Evolutionary conservation across 1,140 invertebrate genomes (phyloP).

Genomic region (Drosophila kepulauana): DNA sequence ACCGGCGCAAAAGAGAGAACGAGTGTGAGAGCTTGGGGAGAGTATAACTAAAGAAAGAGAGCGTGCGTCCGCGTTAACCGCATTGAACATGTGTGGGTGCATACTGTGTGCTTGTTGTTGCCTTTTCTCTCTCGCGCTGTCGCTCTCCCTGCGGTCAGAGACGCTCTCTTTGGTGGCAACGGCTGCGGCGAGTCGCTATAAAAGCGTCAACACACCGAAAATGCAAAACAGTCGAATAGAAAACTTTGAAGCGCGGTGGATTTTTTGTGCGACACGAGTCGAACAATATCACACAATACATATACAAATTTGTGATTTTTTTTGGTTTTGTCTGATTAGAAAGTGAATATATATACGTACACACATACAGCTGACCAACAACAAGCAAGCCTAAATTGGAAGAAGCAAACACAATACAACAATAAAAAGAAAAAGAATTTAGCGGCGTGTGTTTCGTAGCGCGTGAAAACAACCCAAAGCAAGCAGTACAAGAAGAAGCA

Average conservation of each 20-base stretch:
- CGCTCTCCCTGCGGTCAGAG: slow-evolving; percentile 7
- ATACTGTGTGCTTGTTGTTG: slow-evolving; percentile 1
- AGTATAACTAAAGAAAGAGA: not conserved
- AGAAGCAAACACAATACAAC: slow-evolving; percentile 14
- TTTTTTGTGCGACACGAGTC: slow-evolving; percentile 48
- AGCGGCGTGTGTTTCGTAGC: slow-evolving; percentile 37
- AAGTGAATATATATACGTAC: slow-evolving; percentile 58
- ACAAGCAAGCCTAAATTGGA: slow-evolving; percentile 31
- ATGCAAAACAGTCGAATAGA: slow-evolving; percentile 69
- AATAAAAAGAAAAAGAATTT: slow-evolving; percentile 32
- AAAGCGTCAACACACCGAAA: slow-evolving; percentile 57
- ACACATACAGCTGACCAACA: slow-evolving; percentile 32
- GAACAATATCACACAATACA: slow-evolving; percentile 36
- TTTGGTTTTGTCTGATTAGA: slow-evolving; percentile 66
- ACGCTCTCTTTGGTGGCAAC: slow-evolving; percentile 22
- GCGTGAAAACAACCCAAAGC: slow-evolving; percentile 45
- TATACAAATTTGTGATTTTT: slow-evolving; percentile 66
- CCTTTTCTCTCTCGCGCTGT: slow-evolving; percentile 9
- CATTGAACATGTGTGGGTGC: slow-evolving; percentile 37
- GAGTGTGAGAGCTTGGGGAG: not conserved
- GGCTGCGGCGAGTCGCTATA: slow-evolving; percentile 53
- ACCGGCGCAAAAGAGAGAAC: slow-evolving; percentile 13
- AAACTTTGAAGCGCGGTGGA: slow-evolving; percentile 65
- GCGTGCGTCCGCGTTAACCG: slow-evolving; percentile 1
- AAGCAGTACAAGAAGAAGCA: slow-evolving; percentile 25